Evolutionary conservation across 2,113 vertebrate species (phyloP).

Genomic region (Narcine bancroftii): DNA sequence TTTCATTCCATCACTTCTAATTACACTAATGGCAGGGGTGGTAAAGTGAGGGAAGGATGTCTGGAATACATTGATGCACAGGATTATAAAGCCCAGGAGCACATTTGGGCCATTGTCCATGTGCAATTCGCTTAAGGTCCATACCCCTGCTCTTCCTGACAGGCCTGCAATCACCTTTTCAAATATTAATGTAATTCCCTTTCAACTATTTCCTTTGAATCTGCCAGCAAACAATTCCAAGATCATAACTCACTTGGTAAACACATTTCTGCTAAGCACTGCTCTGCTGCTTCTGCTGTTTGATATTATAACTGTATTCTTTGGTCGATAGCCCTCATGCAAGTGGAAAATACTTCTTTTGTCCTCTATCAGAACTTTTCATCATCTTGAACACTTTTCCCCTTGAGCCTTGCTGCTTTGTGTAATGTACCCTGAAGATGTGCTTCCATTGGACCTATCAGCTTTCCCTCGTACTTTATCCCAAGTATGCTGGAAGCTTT

Average conservation of each 20-base stretch:
- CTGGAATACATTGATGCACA: not conserved
- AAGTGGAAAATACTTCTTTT: not conserved
- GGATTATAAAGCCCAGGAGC: not conserved
- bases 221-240: not conserved
- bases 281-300: not conserved
- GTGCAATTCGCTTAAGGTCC: not conserved
- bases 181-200: not conserved
- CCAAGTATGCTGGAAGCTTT: not conserved
- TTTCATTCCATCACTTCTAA: not conserved
- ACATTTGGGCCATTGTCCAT: not conserved
- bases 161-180: not conserved
- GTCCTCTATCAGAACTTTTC: not conserved
- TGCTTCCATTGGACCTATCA: not conserved
- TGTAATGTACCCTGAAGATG: no score
- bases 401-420: not conserved
- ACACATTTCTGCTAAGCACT: not conserved
- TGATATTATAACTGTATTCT: not conserved
- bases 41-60: no score
- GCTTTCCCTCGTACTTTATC: not conserved
- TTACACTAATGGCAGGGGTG: not conserved
- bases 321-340: not conserved
- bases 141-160: not conserved
- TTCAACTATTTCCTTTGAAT: not conserved
- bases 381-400: not conserved
- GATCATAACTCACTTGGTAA: not conserved